Base-by-base conservation (phyloP, 1,140 invertebrate species). In the Musca vetustissima region DNA sequence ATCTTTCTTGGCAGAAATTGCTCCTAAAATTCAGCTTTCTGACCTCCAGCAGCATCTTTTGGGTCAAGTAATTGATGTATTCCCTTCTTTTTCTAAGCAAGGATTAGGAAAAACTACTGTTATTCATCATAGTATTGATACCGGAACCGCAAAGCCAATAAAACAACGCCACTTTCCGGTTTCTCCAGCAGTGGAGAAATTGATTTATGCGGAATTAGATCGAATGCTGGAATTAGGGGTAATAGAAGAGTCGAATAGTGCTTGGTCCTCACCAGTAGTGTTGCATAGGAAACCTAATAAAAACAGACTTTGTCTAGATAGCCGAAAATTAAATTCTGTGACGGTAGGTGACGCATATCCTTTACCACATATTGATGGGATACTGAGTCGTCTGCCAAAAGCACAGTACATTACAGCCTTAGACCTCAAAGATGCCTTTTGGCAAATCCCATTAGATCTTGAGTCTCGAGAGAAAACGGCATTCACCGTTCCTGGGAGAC, bases 251-350 rank as follows among this genome's bases (percentile, higher is more conserved):
- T 66, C 69, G 1, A 67, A 17, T 8, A 72, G 71, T 32, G 48
- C 68, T 11, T 72, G 67, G 72, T 73, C 71, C n/a, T 69, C 55
- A 24, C 65, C 61, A 43, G 25, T 69, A 19, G 61, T 66, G 14
- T 48, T 65, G 49, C 43, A 43, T 13, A 53, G 21, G 21, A 69
- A 69, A 21, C 50, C 68, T 2, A 21, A 47, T 17, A 69, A 70
- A 66, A 24, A 66, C 13, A 32, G 69, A 57, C 53, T 70, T 21
- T 70, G 69, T 66, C 24, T 70, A 3, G 69, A 70, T 48, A 43
- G 24, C 13, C 32, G 67, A 1, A 71, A 69, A 21, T 19, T 69
- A 9, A 66, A 66, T 24, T n/a, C 32, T 6, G 50, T 69, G 17
- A 69, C 61, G 4, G 28, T 69, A 2, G 65, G 65, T n/a, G 68